Evolutionary conservation across 1,140 invertebrate species (phyloP).

Genomic region (Hylaeus volcanicus): DNA sequence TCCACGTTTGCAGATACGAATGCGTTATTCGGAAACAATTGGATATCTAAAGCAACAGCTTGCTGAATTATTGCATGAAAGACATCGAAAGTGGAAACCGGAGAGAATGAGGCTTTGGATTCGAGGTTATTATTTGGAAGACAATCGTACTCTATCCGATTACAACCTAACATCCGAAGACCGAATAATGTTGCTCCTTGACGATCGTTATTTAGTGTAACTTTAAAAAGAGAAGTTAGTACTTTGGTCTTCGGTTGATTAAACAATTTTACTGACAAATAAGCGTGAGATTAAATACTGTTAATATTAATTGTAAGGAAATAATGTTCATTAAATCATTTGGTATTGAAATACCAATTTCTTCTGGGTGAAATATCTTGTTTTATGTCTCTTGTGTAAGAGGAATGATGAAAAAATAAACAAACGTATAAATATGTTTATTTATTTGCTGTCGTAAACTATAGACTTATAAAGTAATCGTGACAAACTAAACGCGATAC

Average conservation of each 20-base stretch:
- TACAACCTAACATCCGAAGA: conserved; percentile 37
- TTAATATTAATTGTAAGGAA: no score
- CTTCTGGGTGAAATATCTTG: no score
- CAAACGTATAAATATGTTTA: neutral
- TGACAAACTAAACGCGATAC: conserved; percentile 14
- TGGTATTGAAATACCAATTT: no score
- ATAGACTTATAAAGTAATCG: neutral
- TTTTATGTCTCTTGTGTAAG: neutral
- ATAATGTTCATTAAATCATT: no score
- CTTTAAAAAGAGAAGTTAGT: no score
- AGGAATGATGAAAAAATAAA: neutral
- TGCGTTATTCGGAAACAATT: conserved; percentile 42
- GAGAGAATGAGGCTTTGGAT: conserved; percentile 45
- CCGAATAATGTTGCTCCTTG: conserved; percentile 37
- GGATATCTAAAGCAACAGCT: conserved; percentile 36
- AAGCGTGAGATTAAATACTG: no score
- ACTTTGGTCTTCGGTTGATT: no score
- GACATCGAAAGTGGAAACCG: conserved; percentile 29
- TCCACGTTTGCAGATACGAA: neutral
- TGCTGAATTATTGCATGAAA: neutral
- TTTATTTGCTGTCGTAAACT: conserved; percentile 17
- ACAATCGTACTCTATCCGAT: conserved; percentile 47
- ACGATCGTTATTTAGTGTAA: neutral
- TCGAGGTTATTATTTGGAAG: conserved; percentile 38
- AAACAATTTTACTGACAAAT: no score